Base-by-base conservation (phyloP, 2,113 vertebrate species). In the Lycocorax pyrrhopterus region DNA sequence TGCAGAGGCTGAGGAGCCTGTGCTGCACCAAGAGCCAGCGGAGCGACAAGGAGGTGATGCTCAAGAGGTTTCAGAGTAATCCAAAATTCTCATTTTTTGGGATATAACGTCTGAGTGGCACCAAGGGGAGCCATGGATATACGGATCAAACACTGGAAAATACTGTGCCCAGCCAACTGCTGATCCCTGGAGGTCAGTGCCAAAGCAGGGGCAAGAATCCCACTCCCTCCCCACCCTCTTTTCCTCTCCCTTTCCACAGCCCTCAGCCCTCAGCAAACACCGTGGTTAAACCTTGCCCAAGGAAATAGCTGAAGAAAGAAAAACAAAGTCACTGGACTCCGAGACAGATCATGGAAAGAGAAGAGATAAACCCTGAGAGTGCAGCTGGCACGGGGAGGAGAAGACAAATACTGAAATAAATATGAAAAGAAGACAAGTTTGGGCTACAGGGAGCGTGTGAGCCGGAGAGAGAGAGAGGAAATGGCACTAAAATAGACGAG, bases 341-440 rank as follows among this genome's bases (percentile, higher is more conserved):
- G 4, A 95, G 91, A 95, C 85, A 60, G 95, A 96, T 96, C 89
- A 93, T 72, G 64, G 87, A 87, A 96, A 94, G 56, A 90, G 92
- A 79, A 53, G 88, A 97, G 95, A 98, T 97, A 97, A 98, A 98
- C 98, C 97, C 95, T 82, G 73, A 89, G 89, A 96, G 84, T 67
- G 87, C 87, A 96, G 78, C 67, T 84, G 76, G 86, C 37, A 37
- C 6, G 7, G 83, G 72, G 81, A 96, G 74, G 91, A 90, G 74
- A 97, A 96, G 97, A 97, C 95, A 97, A 97, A 98, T 95, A 95
- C 90, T 92, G 73, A 96, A 98, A 98, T 97, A 97, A 98, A 98
- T 97, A 98, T 89, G 96, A 97, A 96, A 96, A 97, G 95, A 98
- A 97, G 97, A 98, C 94, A 95, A 96, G 97, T 97, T 92, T 93